phyloP scores from a whole-genome alignment of 2,797 vertebrate species.

The Microhierax caerulescens region DNA sequence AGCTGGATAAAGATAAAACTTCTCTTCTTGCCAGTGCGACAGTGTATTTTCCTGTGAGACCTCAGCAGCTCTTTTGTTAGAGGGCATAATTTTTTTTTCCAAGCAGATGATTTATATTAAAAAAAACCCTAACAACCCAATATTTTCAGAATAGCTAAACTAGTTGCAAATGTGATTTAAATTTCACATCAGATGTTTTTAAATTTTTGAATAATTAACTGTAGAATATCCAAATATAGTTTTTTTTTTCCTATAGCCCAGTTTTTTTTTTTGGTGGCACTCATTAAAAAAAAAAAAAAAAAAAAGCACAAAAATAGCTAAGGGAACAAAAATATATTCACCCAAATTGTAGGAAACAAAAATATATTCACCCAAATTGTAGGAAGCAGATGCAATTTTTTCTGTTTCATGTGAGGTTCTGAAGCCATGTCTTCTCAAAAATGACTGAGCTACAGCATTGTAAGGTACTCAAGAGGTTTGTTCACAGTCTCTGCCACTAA shows the following conservation, averaged over 20 bases:
- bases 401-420: neutral
- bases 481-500: neutral
- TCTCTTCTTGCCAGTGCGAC: neutral
- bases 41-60: neutral
- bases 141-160: neutral
- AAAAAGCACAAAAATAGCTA: neutral
- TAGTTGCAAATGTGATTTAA: neutral
- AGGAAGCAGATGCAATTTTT: neutral
- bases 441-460: neutral
- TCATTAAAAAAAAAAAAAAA: rapidly evolving
- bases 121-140: neutral
- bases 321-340: neutral
- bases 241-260: neutral
- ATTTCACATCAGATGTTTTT: neutral
- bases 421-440: neutral
- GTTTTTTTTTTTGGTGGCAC: neutral
- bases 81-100: neutral
- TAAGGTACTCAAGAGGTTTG: neutral
- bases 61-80: neutral
- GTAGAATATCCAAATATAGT: neutral
- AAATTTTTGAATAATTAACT: neutral
- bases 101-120: neutral
- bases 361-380: neutral
- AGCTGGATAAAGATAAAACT: neutral
- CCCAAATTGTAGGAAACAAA: neutral